Evolutionary conservation across 2,113 vertebrate genomes (phyloP), one percentile per base, ranked within the genome.

Genomic region (Antigone vipio): DNA sequence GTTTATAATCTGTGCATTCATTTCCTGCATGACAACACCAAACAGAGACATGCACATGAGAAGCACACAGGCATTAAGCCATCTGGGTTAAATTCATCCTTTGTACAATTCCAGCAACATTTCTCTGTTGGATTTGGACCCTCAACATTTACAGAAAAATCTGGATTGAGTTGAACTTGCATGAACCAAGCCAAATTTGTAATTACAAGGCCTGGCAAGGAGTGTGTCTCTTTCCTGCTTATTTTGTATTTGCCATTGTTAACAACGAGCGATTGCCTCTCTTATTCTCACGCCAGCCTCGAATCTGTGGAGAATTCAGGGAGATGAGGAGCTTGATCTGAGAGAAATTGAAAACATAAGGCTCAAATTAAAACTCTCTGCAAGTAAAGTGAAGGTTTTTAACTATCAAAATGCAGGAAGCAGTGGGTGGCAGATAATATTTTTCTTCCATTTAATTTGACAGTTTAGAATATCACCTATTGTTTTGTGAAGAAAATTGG

Each of bases 361-460:
- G 93, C 71, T 97, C 82, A 93, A 93, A 95, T 93, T 95, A 92
- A 95, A 91, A 87, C 74, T 42, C 66, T 88, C 63, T 92, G 44
- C 73, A 89, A 98, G 66, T 85, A 81, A 93, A 96, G 94, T 80
- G 85, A 84, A 87, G 87, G 32, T 74, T 93, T 93, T 94, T 74
- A 97, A 95, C 96, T 88, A 77, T 79, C 77, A 85, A 95, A 96
- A 93, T 93, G 67, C 72, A 94, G 89, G 88, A 91, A 95, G 88
- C 85, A 85, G 88, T 93, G 63, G 88, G 93, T 92, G 91, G 62
- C 89, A 97, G 96, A 89, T 72, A 97, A 82, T 94, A 88, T 94
- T 87, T 98, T 86, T 47, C 88, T 52, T 93, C 59, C 17, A 5
- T 95, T 97, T 97, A 89, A 94, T 97, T 95, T 95, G 75, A 83